Evolutionary conservation across 2,888 invertebrate species (phyloP), one percentile per base, ranked within the genome.

Genomic region (Drosophila leonis): DNA sequence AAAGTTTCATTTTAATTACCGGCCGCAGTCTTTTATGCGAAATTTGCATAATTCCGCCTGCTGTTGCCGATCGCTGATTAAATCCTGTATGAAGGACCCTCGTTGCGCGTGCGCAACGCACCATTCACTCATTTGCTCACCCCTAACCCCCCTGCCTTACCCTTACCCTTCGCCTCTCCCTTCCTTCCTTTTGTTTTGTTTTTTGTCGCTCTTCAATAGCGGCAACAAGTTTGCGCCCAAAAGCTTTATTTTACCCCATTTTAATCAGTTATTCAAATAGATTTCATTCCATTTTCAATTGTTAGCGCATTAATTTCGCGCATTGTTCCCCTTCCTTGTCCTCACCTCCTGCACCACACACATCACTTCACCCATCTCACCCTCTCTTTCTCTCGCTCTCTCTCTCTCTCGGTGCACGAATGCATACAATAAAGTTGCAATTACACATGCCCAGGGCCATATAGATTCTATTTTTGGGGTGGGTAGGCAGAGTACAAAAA

Each of bases 231-330:
- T 52, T 56, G 56, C 56, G 15, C 20, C 31, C 42, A 20, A 56
- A 56, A 42, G 56, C 56, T 56, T 54, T 59, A 48, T 61, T 61
- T 54, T 72, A 41, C 55, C 55, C 42, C 54, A 29, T 56, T 66
- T 61, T 86, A 86, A 86, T 86, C 86, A 73, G 80, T 85, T 77
- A 83, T 80, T 83, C 87, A 86, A 86, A 86, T 86, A 86, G 80
- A 82, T 80, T 85, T 74, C 24, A 74, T 75, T 83, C 70, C 77
- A 65, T 63, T 73, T 66, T 31, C 80, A 65, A 84, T 85, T 82
- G 85, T 80, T 65, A 55, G 52, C 71, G 71, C 59, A 83, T 83
- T 83, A 79, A 80, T 65, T 82, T 78, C 33, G 61, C 67, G 41
- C 65, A 74, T 71, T 78, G 72, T 75, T 37, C 7, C 39, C 51